Conservation (phyloP, 2,113 vertebrate species). For the Mesoclemmys tuberculata region DNA sequence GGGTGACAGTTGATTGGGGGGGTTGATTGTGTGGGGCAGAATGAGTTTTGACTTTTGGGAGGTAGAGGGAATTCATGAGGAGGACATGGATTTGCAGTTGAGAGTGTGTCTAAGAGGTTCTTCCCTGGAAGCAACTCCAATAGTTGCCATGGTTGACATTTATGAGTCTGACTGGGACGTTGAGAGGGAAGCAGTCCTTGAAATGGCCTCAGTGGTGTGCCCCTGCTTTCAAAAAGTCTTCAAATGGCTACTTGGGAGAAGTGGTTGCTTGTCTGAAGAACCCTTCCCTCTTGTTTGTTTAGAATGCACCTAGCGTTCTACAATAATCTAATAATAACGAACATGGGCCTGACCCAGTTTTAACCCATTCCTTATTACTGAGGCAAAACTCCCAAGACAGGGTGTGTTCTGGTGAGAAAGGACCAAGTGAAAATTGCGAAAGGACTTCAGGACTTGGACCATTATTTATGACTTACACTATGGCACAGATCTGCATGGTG, state of each 20-base stretch:
- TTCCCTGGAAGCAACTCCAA: background rate
- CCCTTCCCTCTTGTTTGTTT: background rate
- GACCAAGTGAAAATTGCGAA: background rate
- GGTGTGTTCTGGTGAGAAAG: background rate
- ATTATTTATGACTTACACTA: background rate
- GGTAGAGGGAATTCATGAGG: background rate
- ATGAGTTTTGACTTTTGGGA: background rate
- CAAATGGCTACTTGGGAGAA: conserved; percentile 64
- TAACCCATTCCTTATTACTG: background rate
- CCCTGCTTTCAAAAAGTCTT: background rate
- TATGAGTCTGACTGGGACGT: background rate
- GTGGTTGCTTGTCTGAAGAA: conserved; percentile 45
- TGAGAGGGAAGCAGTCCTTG: accelerated
- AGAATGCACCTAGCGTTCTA: background rate
- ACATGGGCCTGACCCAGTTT: background rate
- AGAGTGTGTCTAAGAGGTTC: background rate
- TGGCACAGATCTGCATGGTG: background rate
- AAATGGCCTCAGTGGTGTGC: background rate
- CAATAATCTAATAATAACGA: background rate
- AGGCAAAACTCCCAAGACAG: background rate
- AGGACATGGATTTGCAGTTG: background rate
- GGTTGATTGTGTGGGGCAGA: background rate
- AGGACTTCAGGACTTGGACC: background rate
- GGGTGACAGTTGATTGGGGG: background rate
- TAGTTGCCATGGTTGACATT: background rate